Conservation (phyloP, 2,888 invertebrate genomes). For the Rapana venosa region DNA sequence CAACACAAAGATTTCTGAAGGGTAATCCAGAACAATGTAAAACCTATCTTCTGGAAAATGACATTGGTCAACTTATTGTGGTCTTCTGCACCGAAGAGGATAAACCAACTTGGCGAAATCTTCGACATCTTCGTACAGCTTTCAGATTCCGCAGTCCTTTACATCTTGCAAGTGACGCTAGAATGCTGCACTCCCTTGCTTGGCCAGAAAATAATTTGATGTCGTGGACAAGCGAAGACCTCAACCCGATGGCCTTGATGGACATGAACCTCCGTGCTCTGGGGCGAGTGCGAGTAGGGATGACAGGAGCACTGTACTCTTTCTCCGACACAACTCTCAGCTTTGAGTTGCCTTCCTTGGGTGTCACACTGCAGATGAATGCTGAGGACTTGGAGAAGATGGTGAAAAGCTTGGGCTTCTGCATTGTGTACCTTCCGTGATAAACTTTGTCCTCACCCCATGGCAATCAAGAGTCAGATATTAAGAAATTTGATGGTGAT, state of each 20-base stretch:
- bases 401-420: not conserved
- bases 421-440: slow-evolving; percentile 18
- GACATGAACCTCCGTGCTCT: not conserved
- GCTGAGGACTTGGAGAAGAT: slow-evolving; percentile 7
- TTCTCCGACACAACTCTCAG: slow-evolving; percentile 13
- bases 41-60: not conserved
- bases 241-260: slow-evolving; percentile 12
- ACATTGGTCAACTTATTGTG: not conserved
- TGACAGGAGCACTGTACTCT: slow-evolving; percentile 25
- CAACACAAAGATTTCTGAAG: not conserved
- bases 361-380: not conserved
- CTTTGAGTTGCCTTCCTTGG: slow-evolving; percentile 28
- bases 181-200: not conserved
- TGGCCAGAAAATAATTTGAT: not conserved
- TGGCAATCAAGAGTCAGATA: too few species aligned
- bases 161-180: not conserved
- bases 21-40: slow-evolving; percentile 15
- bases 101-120: not conserved
- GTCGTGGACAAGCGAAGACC: slow-evolving; percentile 28
- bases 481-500: too few species aligned
- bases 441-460: too few species aligned
- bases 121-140: slow-evolving; percentile 11
- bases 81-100: slow-evolving; percentile 17
- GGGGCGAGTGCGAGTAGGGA: slow-evolving; percentile 7
- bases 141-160: not conserved